Conservation (phyloP, 2,797 vertebrate genomes). For the Syndactyla subalaris region DNA sequence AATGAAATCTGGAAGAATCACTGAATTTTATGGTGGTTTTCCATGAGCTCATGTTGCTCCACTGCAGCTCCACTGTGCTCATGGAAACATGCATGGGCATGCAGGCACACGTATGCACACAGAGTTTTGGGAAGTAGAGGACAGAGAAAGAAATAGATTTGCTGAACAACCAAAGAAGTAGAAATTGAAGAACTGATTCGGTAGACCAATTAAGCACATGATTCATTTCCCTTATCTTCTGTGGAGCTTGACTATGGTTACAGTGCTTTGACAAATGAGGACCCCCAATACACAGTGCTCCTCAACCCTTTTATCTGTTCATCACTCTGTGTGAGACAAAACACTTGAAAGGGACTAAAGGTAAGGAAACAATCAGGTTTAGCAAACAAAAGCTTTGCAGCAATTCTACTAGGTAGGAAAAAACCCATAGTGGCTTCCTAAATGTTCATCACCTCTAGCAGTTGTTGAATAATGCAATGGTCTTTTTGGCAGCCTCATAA, state of each 20-base stretch:
- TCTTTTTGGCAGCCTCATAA: constrained; percentile 20
- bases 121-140: background rate
- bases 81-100: fast-evolving
- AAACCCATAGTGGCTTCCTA: background rate
- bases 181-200: constrained; percentile 2
- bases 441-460: constrained; percentile 41
- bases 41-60: background rate
- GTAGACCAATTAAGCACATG: background rate
- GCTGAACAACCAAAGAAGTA: background rate
- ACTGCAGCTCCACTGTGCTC: background rate
- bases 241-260: background rate
- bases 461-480: constrained; percentile 24
- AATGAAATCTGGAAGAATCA: background rate
- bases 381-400: background rate
- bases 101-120: background rate
- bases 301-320: background rate
- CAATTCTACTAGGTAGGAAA: background rate
- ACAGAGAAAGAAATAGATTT: background rate
- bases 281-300: background rate
- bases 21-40: background rate
- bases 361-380: background rate
- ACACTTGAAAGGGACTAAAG: background rate
- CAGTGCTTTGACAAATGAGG: background rate
- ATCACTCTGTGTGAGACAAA: background rate
- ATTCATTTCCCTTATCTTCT: background rate